Base-by-base conservation (phyloP, 2,113 vertebrate species). In the Hippocampus abdominalis region DNA sequence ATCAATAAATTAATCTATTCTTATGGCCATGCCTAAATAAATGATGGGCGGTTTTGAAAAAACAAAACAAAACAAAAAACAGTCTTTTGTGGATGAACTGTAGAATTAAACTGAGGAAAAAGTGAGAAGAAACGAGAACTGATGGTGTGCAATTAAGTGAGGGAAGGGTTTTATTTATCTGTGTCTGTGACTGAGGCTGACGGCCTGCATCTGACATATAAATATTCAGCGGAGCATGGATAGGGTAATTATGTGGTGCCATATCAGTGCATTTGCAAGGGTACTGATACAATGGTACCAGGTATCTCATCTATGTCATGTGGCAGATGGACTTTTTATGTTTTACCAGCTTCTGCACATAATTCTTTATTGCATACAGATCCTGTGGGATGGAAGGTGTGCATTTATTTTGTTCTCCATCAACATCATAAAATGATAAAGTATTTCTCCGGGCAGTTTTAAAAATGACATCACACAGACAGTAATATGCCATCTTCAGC, bases 251-350 rank as follows among this genome's bases (percentile, higher is more conserved):
- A 82, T 60, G 75, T 39, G 2, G 73, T 46, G 42, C 70, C 75
- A 77, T 84, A 81, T 87, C 74, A 75, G 80, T 86, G 74, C 73
- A 54, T 72, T 32, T 81, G 66, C 61, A 39, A 76, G 70, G 77
- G 77, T 71, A 74, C 65, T 75, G 81, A 83, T 69, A 78, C 51
- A 16, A 27, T 57, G 23, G 27, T 60, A 60, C 13, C 81, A 70
- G 71, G 65, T 68, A 77, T 81, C 59, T 81, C 79, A 87, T 82
- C 75, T 40, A 81, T 77, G 73, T 68, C 51, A 11, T 59, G 73
- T 39, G 46, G 74, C 75, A 73, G 69, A 77, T 62, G 51, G 64
- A 48, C 63, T 12, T 71, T 70, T 76, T 70, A 73, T 77, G 23
- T 68, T 64, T 86, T 83, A 84, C 82, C 81, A 69, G 81, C 60